These are phyloP conservation scores for Sphecodes monilicornis DNA, from an alignment of 2,888 invertebrate genomes.

Conservation along the genomic window DNA sequence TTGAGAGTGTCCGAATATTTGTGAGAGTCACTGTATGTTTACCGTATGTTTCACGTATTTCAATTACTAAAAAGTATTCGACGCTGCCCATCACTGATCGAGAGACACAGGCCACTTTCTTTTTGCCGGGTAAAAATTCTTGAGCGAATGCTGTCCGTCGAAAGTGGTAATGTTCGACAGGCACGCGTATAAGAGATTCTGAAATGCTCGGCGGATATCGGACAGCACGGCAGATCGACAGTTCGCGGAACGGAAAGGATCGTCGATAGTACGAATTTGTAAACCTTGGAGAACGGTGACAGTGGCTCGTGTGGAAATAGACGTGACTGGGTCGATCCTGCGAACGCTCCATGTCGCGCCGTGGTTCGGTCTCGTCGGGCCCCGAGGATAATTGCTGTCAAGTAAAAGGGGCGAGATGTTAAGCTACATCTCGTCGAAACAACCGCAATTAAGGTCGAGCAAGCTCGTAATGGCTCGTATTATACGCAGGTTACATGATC, in stretches of 20 bases:
- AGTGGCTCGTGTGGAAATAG: constrained; percentile 28
- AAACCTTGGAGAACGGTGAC: constrained; percentile 1
- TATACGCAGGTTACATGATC: constrained; percentile 61
- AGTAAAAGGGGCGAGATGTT: constrained; percentile 65
- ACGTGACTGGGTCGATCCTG: constrained; percentile 26
- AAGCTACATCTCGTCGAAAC: constrained; percentile 61
- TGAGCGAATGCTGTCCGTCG: background rate
- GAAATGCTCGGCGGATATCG: background rate
- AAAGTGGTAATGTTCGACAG: background rate
- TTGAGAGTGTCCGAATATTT: no score
- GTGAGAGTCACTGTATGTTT: no score
- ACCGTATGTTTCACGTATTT: background rate
- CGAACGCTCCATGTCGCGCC: background rate
- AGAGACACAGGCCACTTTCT: background rate
- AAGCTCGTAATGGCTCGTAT: constrained; percentile 53
- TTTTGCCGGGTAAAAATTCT: background rate
- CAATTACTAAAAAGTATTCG: background rate
- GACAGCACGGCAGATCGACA: background rate
- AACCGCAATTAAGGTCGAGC: constrained; percentile 68
- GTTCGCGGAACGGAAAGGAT: background rate
- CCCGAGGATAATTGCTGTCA: constrained; percentile 65
- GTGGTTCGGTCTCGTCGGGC: background rate
- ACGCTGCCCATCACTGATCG: background rate
- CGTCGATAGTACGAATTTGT: background rate
- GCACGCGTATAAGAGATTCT: background rate